These are phyloP conservation scores for Cepaea nemoralis DNA, from an alignment of 1,140 invertebrate genomes.

Conservation along the genomic window DNA sequence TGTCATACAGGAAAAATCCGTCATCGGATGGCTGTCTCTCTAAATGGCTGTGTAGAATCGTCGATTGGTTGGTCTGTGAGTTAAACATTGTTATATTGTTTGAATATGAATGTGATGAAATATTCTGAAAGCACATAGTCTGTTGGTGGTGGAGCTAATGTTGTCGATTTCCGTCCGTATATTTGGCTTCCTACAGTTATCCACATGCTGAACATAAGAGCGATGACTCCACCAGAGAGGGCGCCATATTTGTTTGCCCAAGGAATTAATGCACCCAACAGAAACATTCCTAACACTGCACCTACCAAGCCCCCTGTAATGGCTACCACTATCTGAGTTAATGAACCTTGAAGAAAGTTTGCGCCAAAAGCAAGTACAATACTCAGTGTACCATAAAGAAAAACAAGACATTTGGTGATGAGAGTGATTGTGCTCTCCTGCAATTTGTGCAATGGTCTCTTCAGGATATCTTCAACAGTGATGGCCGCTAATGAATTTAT, in stretches of 20 bases:
- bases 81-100: neutral
- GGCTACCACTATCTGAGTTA: conserved; percentile 71
- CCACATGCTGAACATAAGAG: conserved; percentile 12
- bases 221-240: neutral
- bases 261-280: conserved; percentile 65
- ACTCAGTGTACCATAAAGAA: conserved; percentile 5
- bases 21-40: neutral
- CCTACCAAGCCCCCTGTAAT: conserved; percentile 68
- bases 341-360: conserved; percentile 39
- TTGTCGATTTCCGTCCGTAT: neutral
- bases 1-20: neutral
- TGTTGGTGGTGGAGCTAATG: neutral
- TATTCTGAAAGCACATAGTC: conserved; percentile 19
- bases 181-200: conserved; percentile 15
- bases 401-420: conserved; percentile 76
- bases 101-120: neutral
- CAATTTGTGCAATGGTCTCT: conserved; percentile 79
- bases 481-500: conserved; percentile 89
- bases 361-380: conserved; percentile 51
- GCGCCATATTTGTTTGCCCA: neutral
- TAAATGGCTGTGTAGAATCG: neutral
- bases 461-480: conserved; percentile 86
- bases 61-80: neutral
- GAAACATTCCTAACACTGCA: conserved; percentile 65
- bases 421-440: conserved; percentile 80